Base-by-base conservation (phyloP, 2,113 vertebrate genomes). In the Paraplagusia blochii region DNA sequence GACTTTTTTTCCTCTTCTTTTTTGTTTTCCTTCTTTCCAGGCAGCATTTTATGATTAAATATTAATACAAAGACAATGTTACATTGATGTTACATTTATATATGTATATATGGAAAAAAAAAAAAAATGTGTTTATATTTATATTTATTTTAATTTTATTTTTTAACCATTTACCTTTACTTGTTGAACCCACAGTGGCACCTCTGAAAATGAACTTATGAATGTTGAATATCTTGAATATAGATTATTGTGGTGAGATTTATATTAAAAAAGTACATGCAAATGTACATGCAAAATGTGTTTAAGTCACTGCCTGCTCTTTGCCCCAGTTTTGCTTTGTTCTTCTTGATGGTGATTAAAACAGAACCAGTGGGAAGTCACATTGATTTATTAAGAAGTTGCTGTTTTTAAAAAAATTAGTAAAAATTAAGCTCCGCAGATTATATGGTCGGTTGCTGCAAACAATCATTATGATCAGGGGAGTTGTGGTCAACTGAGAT, bases 221-320 rank as follows among this genome's bases (percentile, higher is more conserved):
- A n/a, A n/a, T n/a, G n/a, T n/a, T n/a, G n/a, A n/a, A n/a, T n/a
- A n/a, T n/a, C n/a, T n/a, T n/a, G n/a, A n/a, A n/a, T n/a, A n/a
- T n/a, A n/a, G n/a, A n/a, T n/a, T n/a, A n/a, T n/a, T n/a, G n/a
- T n/a, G n/a, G n/a, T n/a, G n/a, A n/a, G n/a, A n/a, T n/a, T n/a
- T n/a, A n/a, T n/a, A n/a, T 29, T 29, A 29, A 29, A 29, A 29
- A 29, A 6, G n/a, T n/a, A n/a, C n/a, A n/a, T n/a, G n/a, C n/a
- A n/a, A 53, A 57, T 65, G 81, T 76, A 62, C 72, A 76, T 40
- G 66, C 82, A 88, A 88, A 78, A 79, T 88, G 85, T 88, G 89
- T 89, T 82, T 81, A 79, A 63, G 68, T 52, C 2, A 63, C 73
- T 78, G 82, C 79, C 83, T 84, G 63, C 81, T 76, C 75, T 85